Conservation (phyloP, 2,113 vertebrate genomes). For the Alouatta palliata region DNA sequence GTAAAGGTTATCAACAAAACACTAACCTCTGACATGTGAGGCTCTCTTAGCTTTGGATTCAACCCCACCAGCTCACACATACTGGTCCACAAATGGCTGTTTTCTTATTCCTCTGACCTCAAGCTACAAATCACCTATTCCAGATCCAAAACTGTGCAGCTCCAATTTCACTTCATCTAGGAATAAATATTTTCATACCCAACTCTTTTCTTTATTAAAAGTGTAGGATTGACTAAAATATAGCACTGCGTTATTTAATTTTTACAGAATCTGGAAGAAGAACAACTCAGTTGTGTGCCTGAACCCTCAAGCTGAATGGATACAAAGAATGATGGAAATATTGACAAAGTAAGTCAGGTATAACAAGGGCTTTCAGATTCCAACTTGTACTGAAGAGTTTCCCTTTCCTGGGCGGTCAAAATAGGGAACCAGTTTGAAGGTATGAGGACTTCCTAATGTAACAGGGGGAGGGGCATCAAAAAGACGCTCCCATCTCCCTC, state of each 20-base stretch:
- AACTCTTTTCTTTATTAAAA: not conserved
- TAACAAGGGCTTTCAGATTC: not conserved
- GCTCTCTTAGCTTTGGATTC: not conserved
- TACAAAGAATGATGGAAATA: conserved; percentile 6
- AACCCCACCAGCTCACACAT: not conserved
- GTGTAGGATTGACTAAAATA: not conserved
- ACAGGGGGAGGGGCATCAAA: too few species aligned
- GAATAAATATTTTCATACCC: conserved; percentile 38
- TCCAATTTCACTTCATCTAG: not conserved
- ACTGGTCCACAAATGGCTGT: not conserved
- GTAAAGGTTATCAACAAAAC: not conserved
- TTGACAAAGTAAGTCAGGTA: not conserved
- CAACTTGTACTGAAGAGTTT: not conserved
- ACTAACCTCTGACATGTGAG: not conserved
- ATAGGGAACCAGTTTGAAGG: not conserved
- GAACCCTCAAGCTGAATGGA: conserved; percentile 38
- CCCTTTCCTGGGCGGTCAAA: not conserved
- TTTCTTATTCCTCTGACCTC: not conserved
- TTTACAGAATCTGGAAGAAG: conserved; percentile 73
- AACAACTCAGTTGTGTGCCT: conserved; percentile 42
- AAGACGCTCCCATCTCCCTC: too few species aligned
- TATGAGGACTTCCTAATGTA: not conserved
- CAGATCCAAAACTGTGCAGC: not conserved
- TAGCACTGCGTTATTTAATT: not conserved
- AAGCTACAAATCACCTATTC: not conserved